Evolutionary conservation across 2,888 invertebrate genomes (phyloP).

Genomic region (Cecidostiba fungosa): DNA sequence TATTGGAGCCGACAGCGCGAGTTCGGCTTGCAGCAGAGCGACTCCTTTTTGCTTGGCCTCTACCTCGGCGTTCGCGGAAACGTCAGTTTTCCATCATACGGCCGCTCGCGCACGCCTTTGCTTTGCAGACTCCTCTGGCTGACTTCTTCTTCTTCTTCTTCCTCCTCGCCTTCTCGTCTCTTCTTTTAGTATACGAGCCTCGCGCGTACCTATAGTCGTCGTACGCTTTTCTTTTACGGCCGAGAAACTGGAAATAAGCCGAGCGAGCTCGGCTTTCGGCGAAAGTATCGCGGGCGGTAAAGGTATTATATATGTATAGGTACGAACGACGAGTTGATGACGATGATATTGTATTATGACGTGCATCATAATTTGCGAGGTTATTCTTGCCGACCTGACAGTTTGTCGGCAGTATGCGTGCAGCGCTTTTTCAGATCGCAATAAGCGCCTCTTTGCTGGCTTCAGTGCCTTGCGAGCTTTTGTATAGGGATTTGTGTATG

Average conservation of each 20-base stretch:
- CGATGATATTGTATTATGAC: neutral
- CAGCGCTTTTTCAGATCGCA: too few relatives aligned
- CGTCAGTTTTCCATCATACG: slow-evolving; percentile 60
- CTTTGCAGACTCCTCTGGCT: slow-evolving; percentile 56
- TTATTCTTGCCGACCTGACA: neutral
- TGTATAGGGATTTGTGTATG: too few relatives aligned
- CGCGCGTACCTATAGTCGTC: too few relatives aligned
- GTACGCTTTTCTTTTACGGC: slow-evolving; percentile 49
- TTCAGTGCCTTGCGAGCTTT: too few relatives aligned
- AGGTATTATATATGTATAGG: neutral
- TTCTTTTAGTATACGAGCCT: neutral
- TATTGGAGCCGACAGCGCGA: slow-evolving; percentile 34
- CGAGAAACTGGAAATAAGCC: slow-evolving; percentile 45
- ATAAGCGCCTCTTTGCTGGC: too few relatives aligned
- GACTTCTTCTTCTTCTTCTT: slow-evolving; percentile 1
- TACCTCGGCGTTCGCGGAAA: slow-evolving; percentile 43
- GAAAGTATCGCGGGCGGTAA: slow-evolving; percentile 34
- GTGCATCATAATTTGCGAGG: neutral
- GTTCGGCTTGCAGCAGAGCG: neutral
- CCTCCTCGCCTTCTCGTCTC: slow-evolving; percentile 5
- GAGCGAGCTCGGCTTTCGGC: slow-evolving; percentile 40
- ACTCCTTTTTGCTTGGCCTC: slow-evolving; percentile 45
- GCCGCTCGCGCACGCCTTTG: slow-evolving; percentile 18
- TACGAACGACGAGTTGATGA: neutral
- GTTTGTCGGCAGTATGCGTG: too few relatives aligned